A percentile compares a stretch with the other conserved stretches of the same genome.
Evolutionary conservation across 2,113 vertebrate genomes (phyloP).

Genomic region (Antennarius striatus): DNA sequence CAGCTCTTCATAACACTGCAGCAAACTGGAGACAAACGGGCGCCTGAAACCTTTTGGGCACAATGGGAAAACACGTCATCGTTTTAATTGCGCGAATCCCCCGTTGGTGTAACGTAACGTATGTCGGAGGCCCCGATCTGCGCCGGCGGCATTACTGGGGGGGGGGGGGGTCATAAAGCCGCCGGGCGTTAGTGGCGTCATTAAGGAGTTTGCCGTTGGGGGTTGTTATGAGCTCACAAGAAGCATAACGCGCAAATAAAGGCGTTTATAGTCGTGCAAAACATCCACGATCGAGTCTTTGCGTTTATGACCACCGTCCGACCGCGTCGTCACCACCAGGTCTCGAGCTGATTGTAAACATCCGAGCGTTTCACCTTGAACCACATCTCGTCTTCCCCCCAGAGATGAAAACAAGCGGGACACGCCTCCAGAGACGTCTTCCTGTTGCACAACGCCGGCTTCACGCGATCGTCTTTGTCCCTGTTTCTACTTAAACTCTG

Average conservation of each 20-base stretch:
- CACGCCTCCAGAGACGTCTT: constrained; percentile 64
- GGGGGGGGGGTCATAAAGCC: constrained; percentile 9
- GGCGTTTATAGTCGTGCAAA: constrained; percentile 35
- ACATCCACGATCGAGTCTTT: constrained; percentile 10
- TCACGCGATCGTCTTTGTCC: constrained; percentile 67
- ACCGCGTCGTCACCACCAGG: no score
- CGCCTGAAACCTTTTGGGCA: constrained; percentile 44
- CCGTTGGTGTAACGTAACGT: constrained; percentile 42
- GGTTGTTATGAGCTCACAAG: constrained; percentile 42
- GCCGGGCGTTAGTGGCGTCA: constrained; percentile 47
- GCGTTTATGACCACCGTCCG: not conserved
- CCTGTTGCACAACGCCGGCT: constrained; percentile 61
- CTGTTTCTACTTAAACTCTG: constrained; percentile 79
- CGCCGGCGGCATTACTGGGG: constrained; percentile 15
- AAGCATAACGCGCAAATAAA: constrained; percentile 32
- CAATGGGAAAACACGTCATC: constrained; percentile 62
- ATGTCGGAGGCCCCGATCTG: constrained; percentile 28
- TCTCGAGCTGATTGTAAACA: no score
- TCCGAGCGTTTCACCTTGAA: no score
- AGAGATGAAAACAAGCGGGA: constrained; percentile 20
- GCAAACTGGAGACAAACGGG: constrained; percentile 57
- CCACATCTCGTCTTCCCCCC: not conserved
- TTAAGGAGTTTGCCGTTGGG: constrained; percentile 52
- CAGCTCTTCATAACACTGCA: constrained; percentile 53
- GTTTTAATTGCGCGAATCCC: constrained; percentile 33